Base-by-base conservation (phyloP, 2,888 invertebrate genomes). In the Augiades crinisus region DNA sequence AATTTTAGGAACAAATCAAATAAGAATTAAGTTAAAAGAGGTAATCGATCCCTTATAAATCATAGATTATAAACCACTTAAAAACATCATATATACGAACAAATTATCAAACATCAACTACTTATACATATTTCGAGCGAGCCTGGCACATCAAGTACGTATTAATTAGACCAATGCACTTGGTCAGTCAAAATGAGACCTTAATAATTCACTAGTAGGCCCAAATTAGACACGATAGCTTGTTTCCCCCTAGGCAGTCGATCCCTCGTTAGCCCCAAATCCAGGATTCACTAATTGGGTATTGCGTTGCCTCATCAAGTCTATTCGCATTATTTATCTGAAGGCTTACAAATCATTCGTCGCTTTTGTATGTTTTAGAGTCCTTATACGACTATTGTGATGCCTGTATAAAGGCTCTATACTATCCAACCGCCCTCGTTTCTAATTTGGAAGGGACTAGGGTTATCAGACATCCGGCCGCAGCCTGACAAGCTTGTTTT, bases 251-350 rank as follows among this genome's bases (percentile, higher is more conserved):
- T 3, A 24, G 24, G 40, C 27, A 27, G 33, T 44, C 44, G 14
- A 17, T 31, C 14, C 34, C 19, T 33, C 44, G 31, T 44, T 44
- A 44, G 44, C 13, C 14, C 24, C 44, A 8, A 44, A 31, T 33
- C 21, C 44, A 22, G 21, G 27, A 41, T n/a, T 21, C 33, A 12
- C 44, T 44, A 44, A 44, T 44, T 44, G 44, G 44, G 33, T 44
- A 44, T 44, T 31, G 44, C 14, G 44, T 44, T 44, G 31, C 33
- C 21, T 22, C 44, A 33, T 31, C 33, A 44, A 43, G 43, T 19
- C 30, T 31, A 12, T 14, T 31, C 17, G 10, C 33, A 33, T 44
- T 33, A 21, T 44, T 44, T 21, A 44, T 44, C 33, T 33, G 33
- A 6, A 16, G 31, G 8, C 31, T 30, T 43, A 30, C 43, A 33